Percentiles rank a stretch among this genome's conserved stretches.
Evolutionary conservation across 2,888 invertebrate species (phyloP).

Genomic region (Eristalis arbustorum): DNA sequence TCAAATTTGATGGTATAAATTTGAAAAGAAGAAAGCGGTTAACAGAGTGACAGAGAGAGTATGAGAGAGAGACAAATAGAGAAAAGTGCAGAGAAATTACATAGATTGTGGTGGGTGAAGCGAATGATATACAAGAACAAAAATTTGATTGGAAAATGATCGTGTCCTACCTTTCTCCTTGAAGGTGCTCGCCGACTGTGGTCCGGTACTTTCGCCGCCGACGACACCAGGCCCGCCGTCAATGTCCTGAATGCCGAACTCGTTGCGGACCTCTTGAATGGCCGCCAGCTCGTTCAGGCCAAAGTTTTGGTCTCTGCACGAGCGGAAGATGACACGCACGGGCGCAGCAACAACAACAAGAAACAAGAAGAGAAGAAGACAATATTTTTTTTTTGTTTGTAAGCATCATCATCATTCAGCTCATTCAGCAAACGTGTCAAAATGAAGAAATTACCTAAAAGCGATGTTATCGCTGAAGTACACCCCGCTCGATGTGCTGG

Average conservation of each 20-base stretch:
- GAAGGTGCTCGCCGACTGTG: slow-evolving; percentile 81
- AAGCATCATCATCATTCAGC: not conserved
- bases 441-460: slow-evolving; percentile 76
- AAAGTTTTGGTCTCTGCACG: slow-evolving; percentile 83
- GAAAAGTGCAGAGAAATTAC: slow-evolving; percentile 1
- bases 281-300: slow-evolving; percentile 83
- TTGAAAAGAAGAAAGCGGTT: not conserved
- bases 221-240: slow-evolving; percentile 76
- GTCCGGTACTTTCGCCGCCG: slow-evolving; percentile 75
- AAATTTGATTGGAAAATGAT: slow-evolving; percentile 22
- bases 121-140: slow-evolving; percentile 3
- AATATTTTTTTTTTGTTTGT: no score
- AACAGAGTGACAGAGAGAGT: not conserved
- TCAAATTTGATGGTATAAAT: slow-evolving; percentile 3
- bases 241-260: slow-evolving; percentile 84
- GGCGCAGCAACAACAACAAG: slow-evolving; percentile 4
- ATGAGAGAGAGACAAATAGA: slow-evolving; percentile 2
- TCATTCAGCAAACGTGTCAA: slow-evolving; percentile 12
- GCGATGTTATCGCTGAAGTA: slow-evolving; percentile 79
- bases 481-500: slow-evolving; percentile 77
- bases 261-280: slow-evolving; percentile 81
- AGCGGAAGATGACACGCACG: slow-evolving; percentile 12
- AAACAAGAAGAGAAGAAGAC: slow-evolving; percentile 4
- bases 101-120: not conserved
- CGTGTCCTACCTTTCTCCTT: slow-evolving; percentile 85